phyloP scores from a whole-genome alignment of 2,797 vertebrate genomes.

The Typhlichthys subterraneus region DNA sequence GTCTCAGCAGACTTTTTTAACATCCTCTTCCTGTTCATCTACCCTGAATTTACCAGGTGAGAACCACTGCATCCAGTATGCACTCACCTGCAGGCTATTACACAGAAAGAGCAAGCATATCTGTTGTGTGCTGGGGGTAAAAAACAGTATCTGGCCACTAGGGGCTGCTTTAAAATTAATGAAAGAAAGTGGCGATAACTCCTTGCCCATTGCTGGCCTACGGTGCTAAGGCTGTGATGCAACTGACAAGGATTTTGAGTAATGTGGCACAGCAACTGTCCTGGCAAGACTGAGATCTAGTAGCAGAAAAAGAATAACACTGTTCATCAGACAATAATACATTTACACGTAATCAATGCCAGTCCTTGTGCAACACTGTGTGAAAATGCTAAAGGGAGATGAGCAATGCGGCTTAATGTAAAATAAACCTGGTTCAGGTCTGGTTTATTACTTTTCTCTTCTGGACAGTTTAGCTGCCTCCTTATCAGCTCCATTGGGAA shows the following conservation, averaged over 20 bases:
- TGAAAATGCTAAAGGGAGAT: conserved; percentile 8
- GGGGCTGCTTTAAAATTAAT: conserved; percentile 62
- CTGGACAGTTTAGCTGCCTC: too few species aligned
- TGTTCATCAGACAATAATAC: conserved; percentile 8
- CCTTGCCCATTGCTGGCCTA: conserved; percentile 51
- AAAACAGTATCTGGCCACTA: conserved; percentile 50
- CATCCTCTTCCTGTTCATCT: too few species aligned
- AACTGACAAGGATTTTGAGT: conserved; percentile 58
- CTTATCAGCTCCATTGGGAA: too few species aligned
- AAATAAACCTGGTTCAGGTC: too few species aligned
- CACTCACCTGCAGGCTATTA: too few species aligned
- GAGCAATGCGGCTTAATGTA: not conserved
- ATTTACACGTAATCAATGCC: conserved; percentile 12
- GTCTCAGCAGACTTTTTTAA: too few species aligned
- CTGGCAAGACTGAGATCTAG: conserved; percentile 35
- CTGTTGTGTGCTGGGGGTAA: conserved; percentile 1
- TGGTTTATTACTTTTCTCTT: too few species aligned
- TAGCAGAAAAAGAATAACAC: conserved; percentile 32
- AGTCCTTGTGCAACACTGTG: conserved; percentile 6
- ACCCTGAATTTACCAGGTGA: too few species aligned
- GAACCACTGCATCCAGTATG: too few species aligned
- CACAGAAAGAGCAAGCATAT: too few species aligned
- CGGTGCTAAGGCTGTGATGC: conserved; percentile 62
- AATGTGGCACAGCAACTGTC: conserved; percentile 49
- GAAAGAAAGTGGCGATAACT: conserved; percentile 57